Evolutionary conservation across 1,140 invertebrate genomes (phyloP), one percentile per base, ranked within the genome.

Genomic region (Papilio machaon): DNA sequence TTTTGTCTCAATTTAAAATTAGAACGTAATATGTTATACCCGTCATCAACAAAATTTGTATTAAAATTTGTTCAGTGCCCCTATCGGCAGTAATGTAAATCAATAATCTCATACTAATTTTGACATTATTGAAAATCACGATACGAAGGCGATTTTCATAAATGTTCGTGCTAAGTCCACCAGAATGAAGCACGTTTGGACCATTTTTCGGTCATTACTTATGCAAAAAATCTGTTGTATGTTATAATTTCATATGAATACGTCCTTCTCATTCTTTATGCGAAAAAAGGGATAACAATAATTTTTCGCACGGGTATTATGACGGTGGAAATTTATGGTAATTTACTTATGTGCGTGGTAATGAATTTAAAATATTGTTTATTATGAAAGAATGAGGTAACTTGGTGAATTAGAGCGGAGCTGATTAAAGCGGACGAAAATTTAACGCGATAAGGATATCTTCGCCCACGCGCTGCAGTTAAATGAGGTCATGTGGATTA

Each of bases 371-470:
- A 70, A 70, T 15, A 11, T 6, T 2, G 17, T 38, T 38, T 70
- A 70, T 38, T 70, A 15, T 70, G 30, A 70, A 70, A 70, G 73
- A 74, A 43, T 74, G 49, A 30, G 74, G 23, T 76, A 76, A 76
- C 49, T 54, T 54, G 23, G 74, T 30, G 74, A 76, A 76, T 76
- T 76, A 54, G 74, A 35, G 49, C 49, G 30, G 10, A 52, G 49
- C 74, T 76, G 49, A 76, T 76, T 76, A 76, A 76, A 70, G 64
- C 74, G 49, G 74, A 54, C 74, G 74, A 49, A 76, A 47, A 76
- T 76, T 76, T 76, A 76, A 76, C 49, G 49, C 74, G 74, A 76
- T 76, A 76, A 76, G 74, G 74, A 76, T 76, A 76, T 76, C 74
- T 76, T 76, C 74, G 74, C 74, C 74, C 74, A 76, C 74, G 74